phyloP scores from a whole-genome alignment of 2,797 vertebrate species.

The Phoebastria nigripes region DNA sequence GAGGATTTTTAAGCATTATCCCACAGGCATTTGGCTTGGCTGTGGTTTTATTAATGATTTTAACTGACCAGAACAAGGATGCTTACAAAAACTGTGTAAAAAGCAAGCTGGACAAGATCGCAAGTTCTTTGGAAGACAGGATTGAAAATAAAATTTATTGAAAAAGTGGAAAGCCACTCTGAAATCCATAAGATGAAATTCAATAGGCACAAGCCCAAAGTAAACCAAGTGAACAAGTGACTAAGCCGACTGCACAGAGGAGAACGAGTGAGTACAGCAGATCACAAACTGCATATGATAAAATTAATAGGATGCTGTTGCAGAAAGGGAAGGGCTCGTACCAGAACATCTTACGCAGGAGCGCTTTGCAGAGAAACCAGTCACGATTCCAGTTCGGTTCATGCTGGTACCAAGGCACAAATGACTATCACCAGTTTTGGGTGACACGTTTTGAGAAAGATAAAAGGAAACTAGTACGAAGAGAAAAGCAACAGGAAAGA shows the following conservation, averaged over 20 bases:
- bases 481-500: not conserved
- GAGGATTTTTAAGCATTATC: not conserved
- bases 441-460: not conserved
- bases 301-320: not conserved
- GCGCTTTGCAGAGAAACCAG: not conserved
- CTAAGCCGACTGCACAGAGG: not conserved
- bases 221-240: not conserved
- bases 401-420: not conserved
- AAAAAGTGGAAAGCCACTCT: not conserved
- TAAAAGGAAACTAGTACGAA: not conserved
- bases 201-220: not conserved
- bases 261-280: not conserved
- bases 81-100: not conserved
- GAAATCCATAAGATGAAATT: not conserved
- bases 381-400: not conserved
- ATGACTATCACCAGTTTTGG: not conserved
- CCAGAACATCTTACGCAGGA: rapidly evolving
- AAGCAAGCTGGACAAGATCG: not conserved
- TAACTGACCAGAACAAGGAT: not conserved
- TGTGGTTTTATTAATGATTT: not conserved
- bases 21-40: not conserved
- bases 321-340: not conserved
- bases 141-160: not conserved
- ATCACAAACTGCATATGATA: not conserved
- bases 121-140: not conserved